Evolutionary conservation across 2,113 vertebrate genomes (phyloP).

Genomic region (Artemisiospiza belli): DNA sequence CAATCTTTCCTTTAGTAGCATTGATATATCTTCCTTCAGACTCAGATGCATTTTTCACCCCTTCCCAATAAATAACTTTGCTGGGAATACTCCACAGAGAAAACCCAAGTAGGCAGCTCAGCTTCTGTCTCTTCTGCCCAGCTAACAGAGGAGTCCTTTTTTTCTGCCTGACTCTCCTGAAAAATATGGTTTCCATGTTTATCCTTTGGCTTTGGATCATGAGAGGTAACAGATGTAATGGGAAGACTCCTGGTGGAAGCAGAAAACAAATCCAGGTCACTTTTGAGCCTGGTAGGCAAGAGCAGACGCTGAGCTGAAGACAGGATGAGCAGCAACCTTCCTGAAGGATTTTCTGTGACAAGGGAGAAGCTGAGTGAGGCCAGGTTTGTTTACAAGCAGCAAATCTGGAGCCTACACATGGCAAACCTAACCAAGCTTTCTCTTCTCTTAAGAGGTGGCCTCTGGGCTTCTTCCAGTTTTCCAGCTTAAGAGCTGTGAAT

Average conservation of each 20-base stretch:
- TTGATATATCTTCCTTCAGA: not conserved
- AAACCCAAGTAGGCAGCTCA: not conserved
- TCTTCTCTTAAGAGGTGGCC: not conserved
- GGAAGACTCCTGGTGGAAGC: not conserved
- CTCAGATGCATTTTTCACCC: not conserved
- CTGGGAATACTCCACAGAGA: not conserved
- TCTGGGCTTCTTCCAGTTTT: not conserved
- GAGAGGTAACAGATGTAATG: not conserved
- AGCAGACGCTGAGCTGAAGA: not conserved
- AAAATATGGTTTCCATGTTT: not conserved
- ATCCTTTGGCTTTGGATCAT: not conserved
- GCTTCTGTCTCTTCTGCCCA: not conserved
- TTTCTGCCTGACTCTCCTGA: not conserved
- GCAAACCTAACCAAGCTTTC: not conserved
- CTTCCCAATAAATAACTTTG: not conserved
- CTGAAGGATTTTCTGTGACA: not conserved
- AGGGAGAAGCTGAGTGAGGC: not conserved
- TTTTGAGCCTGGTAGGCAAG: not conserved
- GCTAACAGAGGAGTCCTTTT: not conserved
- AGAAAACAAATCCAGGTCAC: not conserved
- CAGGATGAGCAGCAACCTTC: not conserved
- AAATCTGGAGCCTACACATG: not conserved
- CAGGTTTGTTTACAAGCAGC: not conserved
- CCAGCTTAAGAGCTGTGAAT: slow-evolving; percentile 1
- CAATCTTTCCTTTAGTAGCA: not conserved